Conservation (phyloP, 2,113 vertebrate genomes). For the Pterophyllum scalare region DNA sequence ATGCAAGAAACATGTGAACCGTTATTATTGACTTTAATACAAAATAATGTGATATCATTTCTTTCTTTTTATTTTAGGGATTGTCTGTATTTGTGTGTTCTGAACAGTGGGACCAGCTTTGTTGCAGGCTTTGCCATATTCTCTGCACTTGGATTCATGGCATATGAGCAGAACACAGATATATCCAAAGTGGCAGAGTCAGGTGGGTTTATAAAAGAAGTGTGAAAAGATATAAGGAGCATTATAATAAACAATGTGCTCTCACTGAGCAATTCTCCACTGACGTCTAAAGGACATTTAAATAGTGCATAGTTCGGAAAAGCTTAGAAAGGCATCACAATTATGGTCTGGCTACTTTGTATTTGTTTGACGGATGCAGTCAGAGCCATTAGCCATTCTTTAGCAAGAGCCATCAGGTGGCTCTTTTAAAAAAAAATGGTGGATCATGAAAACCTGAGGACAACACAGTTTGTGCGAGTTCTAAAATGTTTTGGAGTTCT, state of each 20-base stretch:
- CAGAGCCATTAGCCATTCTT: no score
- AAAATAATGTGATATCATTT: neutral
- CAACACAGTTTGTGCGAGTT: no score
- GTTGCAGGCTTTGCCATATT: constrained; percentile 95
- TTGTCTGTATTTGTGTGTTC: constrained; percentile 89
- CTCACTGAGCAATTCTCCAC: no score
- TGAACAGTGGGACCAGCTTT: constrained; percentile 95
- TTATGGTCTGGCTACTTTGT: no score
- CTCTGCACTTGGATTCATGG: constrained; percentile 92
- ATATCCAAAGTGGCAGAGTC: constrained; percentile 91
- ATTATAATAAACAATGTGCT: neutral
- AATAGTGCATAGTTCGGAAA: no score
- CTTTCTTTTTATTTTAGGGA: constrained; percentile 79
- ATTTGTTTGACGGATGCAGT: no score
- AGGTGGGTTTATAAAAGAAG: constrained; percentile 71
- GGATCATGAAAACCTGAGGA: no score
- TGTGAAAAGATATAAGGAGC: neutral
- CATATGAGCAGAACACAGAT: constrained; percentile 85
- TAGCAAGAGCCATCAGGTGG: no score
- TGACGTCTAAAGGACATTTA: no score
- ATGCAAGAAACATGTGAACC: neutral
- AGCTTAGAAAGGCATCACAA: no score
- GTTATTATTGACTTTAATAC: neutral
- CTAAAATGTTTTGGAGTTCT: no score
- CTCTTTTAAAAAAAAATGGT: no score